phyloP scores from a whole-genome alignment of 2,113 vertebrate genomes.

The Trematomus loennbergii region DNA sequence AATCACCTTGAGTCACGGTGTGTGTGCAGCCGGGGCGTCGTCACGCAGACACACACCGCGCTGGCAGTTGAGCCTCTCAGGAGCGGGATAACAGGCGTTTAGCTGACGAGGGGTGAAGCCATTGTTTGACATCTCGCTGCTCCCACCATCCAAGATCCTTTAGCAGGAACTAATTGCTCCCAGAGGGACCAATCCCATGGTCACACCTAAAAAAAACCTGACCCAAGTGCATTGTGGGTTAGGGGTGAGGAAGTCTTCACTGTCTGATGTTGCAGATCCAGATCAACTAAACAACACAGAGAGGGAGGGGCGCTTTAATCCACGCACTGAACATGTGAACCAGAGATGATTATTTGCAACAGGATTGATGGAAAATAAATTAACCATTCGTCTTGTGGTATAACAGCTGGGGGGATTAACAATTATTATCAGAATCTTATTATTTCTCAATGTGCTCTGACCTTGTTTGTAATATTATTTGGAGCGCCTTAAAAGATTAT shows the following conservation, averaged over 20 bases:
- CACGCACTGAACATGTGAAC: constrained; percentile 23
- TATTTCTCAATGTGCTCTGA: constrained; percentile 71
- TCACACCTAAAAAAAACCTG: constrained; percentile 81
- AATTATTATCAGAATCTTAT: constrained; percentile 70
- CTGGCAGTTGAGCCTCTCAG: constrained; percentile 32
- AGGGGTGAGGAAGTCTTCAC: constrained; percentile 72
- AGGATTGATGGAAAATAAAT: constrained; percentile 58
- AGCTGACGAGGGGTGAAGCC: constrained; percentile 84
- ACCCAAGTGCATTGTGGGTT: constrained; percentile 80
- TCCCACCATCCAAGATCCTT: constrained; percentile 79
- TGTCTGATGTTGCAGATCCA: constrained; percentile 57
- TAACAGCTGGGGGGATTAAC: constrained; percentile 62
- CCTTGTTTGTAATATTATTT: constrained; percentile 77
- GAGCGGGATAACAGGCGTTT: constrained; percentile 72
- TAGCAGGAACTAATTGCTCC: constrained; percentile 91
- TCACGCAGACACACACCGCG: constrained; percentile 50
- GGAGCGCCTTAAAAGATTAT: constrained; percentile 75
- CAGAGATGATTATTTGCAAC: constrained; percentile 55
- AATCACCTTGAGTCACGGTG: constrained; percentile 23
- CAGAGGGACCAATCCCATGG: constrained; percentile 88
- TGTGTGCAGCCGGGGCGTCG: constrained; percentile 34
- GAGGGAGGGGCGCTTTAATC: constrained; percentile 30
- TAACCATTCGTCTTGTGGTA: constrained; percentile 61
- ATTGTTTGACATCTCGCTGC: constrained; percentile 86
- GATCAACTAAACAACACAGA: constrained; percentile 37